phyloP scores from a whole-genome alignment of 2,113 vertebrate genomes.

The Chaetorhynchus papuensis region DNA sequence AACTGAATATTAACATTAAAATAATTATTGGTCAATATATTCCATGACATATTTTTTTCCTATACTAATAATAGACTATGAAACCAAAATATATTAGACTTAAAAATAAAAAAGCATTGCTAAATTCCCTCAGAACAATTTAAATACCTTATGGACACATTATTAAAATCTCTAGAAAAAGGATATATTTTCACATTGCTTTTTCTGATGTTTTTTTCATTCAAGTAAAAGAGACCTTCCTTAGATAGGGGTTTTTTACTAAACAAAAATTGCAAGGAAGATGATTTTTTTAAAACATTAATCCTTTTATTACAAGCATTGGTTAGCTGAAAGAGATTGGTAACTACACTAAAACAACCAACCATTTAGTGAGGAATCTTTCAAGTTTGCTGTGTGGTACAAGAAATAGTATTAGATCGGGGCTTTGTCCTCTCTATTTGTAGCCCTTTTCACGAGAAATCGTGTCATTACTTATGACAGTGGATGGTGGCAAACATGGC shows the following conservation, averaged over 20 bases:
- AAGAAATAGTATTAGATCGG: neutral
- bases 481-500: neutral
- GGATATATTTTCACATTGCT: neutral
- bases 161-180: neutral
- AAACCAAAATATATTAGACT: neutral
- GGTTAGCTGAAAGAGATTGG: neutral
- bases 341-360: neutral
- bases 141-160: neutral
- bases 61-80: neutral
- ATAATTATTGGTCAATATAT: neutral
- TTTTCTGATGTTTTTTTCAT: neutral
- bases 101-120: neutral
- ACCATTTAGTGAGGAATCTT: neutral
- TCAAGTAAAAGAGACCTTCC: neutral
- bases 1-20: neutral
- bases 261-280: neutral
- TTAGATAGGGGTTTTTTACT: neutral
- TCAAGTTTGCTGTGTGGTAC: neutral
- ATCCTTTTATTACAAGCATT: neutral
- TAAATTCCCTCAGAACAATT: neutral
- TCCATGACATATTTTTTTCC: neutral
- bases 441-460: conserved; percentile 47
- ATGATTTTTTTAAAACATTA: neutral
- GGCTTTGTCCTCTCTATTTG: neutral
- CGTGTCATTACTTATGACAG: conserved; percentile 26